Base-by-base conservation (phyloP, 2,888 invertebrate species). In the Zaprionus obscuricornis region DNA sequence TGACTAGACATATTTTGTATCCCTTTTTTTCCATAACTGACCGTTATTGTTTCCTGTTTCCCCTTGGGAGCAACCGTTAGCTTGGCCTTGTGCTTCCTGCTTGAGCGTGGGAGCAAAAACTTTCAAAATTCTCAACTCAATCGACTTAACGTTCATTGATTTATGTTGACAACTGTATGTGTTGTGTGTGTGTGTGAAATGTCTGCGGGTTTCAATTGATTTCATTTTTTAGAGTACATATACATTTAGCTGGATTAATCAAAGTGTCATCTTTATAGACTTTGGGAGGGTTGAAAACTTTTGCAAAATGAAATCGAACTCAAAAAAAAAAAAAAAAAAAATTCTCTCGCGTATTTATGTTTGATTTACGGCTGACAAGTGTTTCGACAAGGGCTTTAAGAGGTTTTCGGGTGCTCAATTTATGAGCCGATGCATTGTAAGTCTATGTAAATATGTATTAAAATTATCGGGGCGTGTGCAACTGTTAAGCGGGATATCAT, bases 201-300 rank as follows among this genome's bases (percentile, higher is more conserved):
- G 52, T 45, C 68, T 83, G 74, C 81, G 78, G 78, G 84, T 37
- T 43, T 60, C 57, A 74, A 81, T 81, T 81, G 81, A 78, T 83
- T 71, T 60, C n/a, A n/a, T n/a, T 52, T 57, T 39, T 22, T n/a
- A 33, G n/a, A n/a, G n/a, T 37, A 16, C 14, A 29, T 60, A 20
- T 26, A 10, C 11, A 27, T 27, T 43, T 55, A 2, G 42, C 18
- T 3, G 54, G 65, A 34, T 73, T 62, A 81, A n/a, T 70, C 64
- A 60, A 52, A 51, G 37, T 70, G 50, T 60, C 62, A 63, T 47
- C 51, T 57, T 33, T 13, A 31, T 8, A 2, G 16, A 11, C 11
- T 14, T 29, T 26, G 27, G 22, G 56, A 50, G 66, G 75, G 74
- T 46, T 56, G 54, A 45, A 31, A 43, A 18, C n/a, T 26, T 39